Base-by-base conservation (phyloP, 2,888 invertebrate genomes). In the Dusona sp. region DNA sequence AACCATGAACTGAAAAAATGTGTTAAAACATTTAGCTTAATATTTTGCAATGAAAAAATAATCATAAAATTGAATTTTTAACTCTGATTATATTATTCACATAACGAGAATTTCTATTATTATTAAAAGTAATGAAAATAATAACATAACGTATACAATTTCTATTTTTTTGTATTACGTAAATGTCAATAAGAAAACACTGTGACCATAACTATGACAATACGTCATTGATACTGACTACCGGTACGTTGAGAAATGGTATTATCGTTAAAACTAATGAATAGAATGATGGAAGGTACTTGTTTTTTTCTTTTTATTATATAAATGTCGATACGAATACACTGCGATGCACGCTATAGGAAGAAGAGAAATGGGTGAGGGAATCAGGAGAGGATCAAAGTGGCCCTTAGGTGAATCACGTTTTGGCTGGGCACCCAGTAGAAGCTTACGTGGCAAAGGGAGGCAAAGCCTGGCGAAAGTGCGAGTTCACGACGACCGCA, bases 361-460 rank as follows among this genome's bases (percentile, higher is more conserved):
- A 77, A 42, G 73, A 77, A 48, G n/a, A 48, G 67, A 68, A 70
- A 81, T 29, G 67, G 67, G 54, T 3, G 74, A 54, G 67, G 45
- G 81, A 54, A 19, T 61, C 48, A n/a, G 42, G 65, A 67, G 81
- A 78, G 86, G 84, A 61, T 75, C 61, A 84, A 79, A 87, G 86
- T 87, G 86, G 81, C 86, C 86, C 86, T 87, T 87, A 82, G 86
- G 84, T 87, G 86, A 87, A 87, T 87, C 86, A 87, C 86, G 84
- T 84, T 84, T 87, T 81, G 54, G 81, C 70, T 54, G 57, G 75
- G 78, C 75, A 79, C 79, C 81, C 84, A 74, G 81, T 79, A 79
- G 84, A 78, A 86, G 86, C 86, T 86, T 86, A 82, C 86, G 86
- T 84, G 81, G 86, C 86, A 81, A 74, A 82, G 78, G 83, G 80